phyloP scores from a whole-genome alignment of 2,797 vertebrate genomes.

The Meda fulgida region DNA sequence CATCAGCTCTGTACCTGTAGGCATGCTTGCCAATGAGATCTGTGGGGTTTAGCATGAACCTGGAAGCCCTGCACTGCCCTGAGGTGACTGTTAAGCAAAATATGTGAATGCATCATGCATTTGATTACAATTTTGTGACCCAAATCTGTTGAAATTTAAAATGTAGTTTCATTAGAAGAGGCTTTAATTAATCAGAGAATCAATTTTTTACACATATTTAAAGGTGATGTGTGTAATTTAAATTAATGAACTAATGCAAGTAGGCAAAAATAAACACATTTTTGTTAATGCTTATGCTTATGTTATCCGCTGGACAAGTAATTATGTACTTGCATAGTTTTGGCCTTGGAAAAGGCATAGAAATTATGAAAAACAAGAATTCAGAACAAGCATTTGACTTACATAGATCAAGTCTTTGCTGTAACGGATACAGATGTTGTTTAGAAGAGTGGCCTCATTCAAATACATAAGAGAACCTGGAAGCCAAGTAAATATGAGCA shows the following conservation, averaged over 20 bases:
- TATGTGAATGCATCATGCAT: background rate
- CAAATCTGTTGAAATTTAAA: background rate
- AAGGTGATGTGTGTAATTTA: background rate
- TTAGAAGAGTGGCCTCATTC: conserved; percentile 98
- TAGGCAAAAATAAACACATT: too few relatives aligned
- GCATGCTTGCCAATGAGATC: conserved; percentile 12
- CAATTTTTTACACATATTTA: background rate
- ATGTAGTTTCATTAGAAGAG: background rate
- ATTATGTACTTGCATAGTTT: background rate
- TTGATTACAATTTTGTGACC: background rate
- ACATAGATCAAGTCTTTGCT: conserved; percentile 98
- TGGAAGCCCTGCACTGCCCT: background rate
- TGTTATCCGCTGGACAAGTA: background rate
- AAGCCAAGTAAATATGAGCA: conserved; percentile 10
- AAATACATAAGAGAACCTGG: conserved; percentile 98
- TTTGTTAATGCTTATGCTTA: background rate
- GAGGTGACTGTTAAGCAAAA: background rate
- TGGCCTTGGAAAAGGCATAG: background rate
- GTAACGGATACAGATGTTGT: conserved; percentile 95
- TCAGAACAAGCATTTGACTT: conserved; percentile 67
- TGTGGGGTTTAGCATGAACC: background rate
- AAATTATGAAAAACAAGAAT: background rate
- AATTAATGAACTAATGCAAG: too few relatives aligned
- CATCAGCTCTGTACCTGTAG: conserved; percentile 1
- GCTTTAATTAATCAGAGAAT: background rate